Conservation (phyloP, 2,888 invertebrate species). For the Ophioninae sp. region DNA sequence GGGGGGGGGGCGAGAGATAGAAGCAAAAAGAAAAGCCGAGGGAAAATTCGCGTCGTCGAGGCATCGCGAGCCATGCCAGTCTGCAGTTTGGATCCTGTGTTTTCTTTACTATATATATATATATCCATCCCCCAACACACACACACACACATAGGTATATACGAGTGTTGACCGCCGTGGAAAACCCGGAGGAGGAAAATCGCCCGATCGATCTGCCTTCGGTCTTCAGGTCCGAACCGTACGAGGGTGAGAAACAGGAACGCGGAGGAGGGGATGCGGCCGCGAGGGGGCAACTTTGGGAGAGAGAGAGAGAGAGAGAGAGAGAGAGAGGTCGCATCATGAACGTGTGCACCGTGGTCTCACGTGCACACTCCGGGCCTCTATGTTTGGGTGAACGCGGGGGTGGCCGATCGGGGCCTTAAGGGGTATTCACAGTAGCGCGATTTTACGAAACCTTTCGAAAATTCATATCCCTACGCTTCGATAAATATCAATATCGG, state of each 20-base stretch:
- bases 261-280: slow-evolving; percentile 40
- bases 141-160: slow-evolving; percentile 24
- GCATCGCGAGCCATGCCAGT: slow-evolving; percentile 69
- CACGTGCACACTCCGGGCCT: slow-evolving; percentile 69
- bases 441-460: background rate
- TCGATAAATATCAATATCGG: background rate
- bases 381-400: slow-evolving; percentile 71
- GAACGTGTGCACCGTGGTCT: slow-evolving; percentile 73
- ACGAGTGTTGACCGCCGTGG: slow-evolving; percentile 76
- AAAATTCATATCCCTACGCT: background rate
- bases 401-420: slow-evolving; percentile 75
- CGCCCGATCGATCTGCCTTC: slow-evolving; percentile 80
- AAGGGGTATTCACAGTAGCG: slow-evolving; percentile 73
- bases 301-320: slow-evolving; percentile 51
- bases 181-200: slow-evolving; percentile 81
- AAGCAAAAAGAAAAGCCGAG: slow-evolving; percentile 56
- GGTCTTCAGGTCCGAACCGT: slow-evolving; percentile 79
- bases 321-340: slow-evolving; percentile 66
- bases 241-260: slow-evolving; percentile 65
- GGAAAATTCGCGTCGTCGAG: slow-evolving; percentile 73
- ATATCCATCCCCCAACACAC: slow-evolving; percentile 9
- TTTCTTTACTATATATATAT: slow-evolving; percentile 44
- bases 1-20: slow-evolving; percentile 46
- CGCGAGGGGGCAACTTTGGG: slow-evolving; percentile 47
- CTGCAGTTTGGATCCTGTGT: slow-evolving; percentile 55